Evolutionary conservation across 1,140 invertebrate genomes (phyloP), one percentile per base, ranked within the genome.

Genomic region (Drosophila nikananu): DNA sequence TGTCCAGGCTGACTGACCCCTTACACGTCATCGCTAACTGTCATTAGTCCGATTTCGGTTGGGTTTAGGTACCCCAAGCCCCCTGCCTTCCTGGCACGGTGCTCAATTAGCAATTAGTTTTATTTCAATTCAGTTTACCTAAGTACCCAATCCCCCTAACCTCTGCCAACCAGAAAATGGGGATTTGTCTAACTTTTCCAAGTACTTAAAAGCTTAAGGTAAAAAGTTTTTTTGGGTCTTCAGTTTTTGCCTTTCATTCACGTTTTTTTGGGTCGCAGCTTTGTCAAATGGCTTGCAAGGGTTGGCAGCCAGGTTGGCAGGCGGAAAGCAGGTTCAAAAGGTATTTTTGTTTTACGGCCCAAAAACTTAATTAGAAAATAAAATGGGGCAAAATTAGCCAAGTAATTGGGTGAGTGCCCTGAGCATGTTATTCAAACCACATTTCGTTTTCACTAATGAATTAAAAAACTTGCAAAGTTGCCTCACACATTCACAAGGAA

Each of bases 71-170:
- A 27, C 46, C 39, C 32, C 49, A 37, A 37, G 10, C 57, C 27
- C 1, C 9, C 35, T 4, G 7, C 46, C 46, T 15, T 7, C 9
- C 30, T 2, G 19, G 44, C 66, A 49, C 49, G 77, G 74, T 73
- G 61, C 83, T 74, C 83, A 79, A 87, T 87, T 84, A 87, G 81
- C 77, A 87, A 87, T 87, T 89, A 76, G 86, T 84, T 90, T 90
- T 87, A 87, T 87, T 81, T 81, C 74, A 83, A 86, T 79, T 67
- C 76, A 70, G 62, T 73, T 86, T 74, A 78, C 63, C 60, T 77
- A 70, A 84, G 61, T 77, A 79, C 49, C 48, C 59, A 57, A 72
- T 48, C 66, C 58, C 58, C 27, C 59, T 48, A 64, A 57, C 55
- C 71, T 66, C 21, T 2, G n/a, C n/a, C 62, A 19, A 46, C 39